Evolutionary conservation across 2,113 vertebrate genomes (phyloP), one percentile per base, ranked within the genome.

Genomic region (Mastomys coucha): DNA sequence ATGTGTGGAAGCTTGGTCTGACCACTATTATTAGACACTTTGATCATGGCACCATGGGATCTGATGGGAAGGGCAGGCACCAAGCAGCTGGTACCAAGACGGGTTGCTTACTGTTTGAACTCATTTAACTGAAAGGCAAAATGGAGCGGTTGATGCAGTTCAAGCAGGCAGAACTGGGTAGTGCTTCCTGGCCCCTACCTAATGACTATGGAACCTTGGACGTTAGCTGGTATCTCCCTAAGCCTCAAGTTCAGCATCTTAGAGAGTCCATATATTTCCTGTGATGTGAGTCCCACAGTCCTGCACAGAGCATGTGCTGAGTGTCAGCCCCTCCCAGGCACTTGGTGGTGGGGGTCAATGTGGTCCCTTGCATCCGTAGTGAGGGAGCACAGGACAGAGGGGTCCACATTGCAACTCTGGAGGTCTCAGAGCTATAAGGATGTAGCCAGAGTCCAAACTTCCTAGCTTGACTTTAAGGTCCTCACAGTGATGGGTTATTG

Each of bases 401-500:
- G 4, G 19, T 56, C 56, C 13, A 12, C 20, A 1, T 26, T 58
- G 10, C 28, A 16, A 2, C 56, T 87, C n/a, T 76, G 4, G 58
- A 58, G 60, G 60, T 69, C 63, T 87, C 20, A 31, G 31, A 12
- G 80, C n/a, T 85, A 6, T 65, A 36, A 85, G n/a, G 72, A 8
- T 12, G 11, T 69, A 28, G 33, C 53, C 10, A n/a, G 82, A 89
- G 75, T 78, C 80, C 60, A 81, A 69, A n/a, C 63, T 53, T 91
- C 56, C 60, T 91, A 42, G 53, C 69, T 72, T 84, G 77, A 96
- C 92, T 96, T 76, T 86, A 95, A 33, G 94, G 95, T 60, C n/a
- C 89, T 96, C 63, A 58, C 73, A 2, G 22, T 96, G 91, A 97
- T 95, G 76, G 92, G 78, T 93, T 97, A 97, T 94, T 97, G 96